Evolutionary conservation across 64 coral and sea anemone species (phyloP).

Genomic region (Catalaphyllia jardinei): DNA sequence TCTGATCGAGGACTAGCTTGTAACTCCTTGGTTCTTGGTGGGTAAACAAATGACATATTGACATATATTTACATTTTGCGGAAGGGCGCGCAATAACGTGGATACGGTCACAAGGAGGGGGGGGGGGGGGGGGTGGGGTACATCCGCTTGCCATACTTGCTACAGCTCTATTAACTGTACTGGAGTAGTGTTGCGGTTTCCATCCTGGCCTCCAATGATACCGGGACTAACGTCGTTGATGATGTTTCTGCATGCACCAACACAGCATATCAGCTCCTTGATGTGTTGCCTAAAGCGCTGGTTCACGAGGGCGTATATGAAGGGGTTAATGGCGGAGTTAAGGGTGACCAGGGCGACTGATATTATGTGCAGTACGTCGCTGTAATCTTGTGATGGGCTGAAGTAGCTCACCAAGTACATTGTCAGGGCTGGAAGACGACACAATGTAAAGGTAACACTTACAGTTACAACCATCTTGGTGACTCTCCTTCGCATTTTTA

Average conservation of each 20-base stretch:
- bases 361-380: background rate
- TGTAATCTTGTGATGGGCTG: background rate
- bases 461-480: constrained; percentile 55
- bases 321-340: constrained; percentile 29
- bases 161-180: background rate
- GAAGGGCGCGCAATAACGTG: background rate
- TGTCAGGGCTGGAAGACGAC: constrained; percentile 23
- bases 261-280: constrained; percentile 1
- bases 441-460: constrained; percentile 5
- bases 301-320: constrained; percentile 38
- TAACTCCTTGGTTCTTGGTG: no score
- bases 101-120: background rate
- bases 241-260: background rate
- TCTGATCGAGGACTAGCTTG: no score
- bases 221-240: background rate
- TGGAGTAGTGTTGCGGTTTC: background rate
- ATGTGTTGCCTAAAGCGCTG: constrained; percentile 28
- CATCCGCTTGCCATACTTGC: background rate
- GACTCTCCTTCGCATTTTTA: background rate
- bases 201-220: background rate
- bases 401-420: background rate
- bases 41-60: no score
- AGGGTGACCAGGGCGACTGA: constrained; percentile 12
- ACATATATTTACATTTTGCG: no score
- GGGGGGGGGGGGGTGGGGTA: no score